Conservation (phyloP, 2,888 invertebrate species). For the Agrilus mali region DNA sequence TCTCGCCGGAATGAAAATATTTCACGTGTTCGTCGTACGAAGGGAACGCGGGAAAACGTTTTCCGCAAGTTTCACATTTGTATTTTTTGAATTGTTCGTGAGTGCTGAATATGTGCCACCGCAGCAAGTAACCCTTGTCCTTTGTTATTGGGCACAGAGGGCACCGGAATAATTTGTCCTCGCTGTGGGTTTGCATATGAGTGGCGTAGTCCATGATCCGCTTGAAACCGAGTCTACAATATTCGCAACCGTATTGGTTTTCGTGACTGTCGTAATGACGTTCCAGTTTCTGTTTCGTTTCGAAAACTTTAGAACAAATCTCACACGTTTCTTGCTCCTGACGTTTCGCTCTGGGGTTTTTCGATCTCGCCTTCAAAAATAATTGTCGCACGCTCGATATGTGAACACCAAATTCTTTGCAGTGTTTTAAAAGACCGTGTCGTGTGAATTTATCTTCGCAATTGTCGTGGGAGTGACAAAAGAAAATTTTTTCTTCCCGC, state of each 20-base stretch:
- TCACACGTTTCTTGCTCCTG: conserved; percentile 5
- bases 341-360: conserved; percentile 6
- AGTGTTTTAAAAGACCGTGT: too few species aligned
- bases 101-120: neutral
- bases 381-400: conserved; percentile 7
- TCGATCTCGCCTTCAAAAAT: conserved; percentile 7
- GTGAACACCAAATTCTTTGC: neutral
- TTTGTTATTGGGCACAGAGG: conserved; percentile 18
- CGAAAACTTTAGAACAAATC: neutral
- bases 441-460: too few species aligned
- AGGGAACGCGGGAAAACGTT: conserved; percentile 39
- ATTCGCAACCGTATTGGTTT: conserved; percentile 9
- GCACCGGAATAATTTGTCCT: conserved; percentile 19
- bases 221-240: conserved; percentile 11
- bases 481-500: too few species aligned
- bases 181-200: conserved; percentile 8
- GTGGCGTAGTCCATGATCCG: conserved; percentile 8
- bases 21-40: conserved; percentile 42
- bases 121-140: too few species aligned
- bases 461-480: too few species aligned
- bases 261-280: conserved; percentile 9
- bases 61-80: conserved; percentile 37
- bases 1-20: conserved; percentile 39
- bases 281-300: conserved; percentile 1
- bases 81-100: conserved; percentile 18